Conservation (phyloP, 2,797 vertebrate species). For the Ambastaia sidthimunki region DNA sequence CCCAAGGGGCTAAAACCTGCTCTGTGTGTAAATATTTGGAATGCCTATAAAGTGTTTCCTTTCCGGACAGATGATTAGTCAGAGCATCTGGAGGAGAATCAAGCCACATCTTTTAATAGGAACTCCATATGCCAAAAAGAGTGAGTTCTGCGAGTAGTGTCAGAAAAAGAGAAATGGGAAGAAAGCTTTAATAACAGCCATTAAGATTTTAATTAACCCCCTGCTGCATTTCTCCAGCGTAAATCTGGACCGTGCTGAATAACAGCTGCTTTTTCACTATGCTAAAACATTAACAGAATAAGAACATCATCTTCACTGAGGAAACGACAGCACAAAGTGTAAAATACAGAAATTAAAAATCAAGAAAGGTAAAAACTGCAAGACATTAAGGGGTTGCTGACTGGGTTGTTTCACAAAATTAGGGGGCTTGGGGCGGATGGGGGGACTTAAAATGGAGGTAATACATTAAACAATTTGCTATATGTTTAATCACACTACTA, state of each 20-base stretch:
- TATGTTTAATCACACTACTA: too few species aligned
- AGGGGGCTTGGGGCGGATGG: too few species aligned
- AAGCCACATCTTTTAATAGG: conserved; percentile 49
- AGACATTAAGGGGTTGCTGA: conserved; percentile 30
- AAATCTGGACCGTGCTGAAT: conserved; percentile 11
- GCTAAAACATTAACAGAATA: conserved; percentile 1
- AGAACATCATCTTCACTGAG: not conserved
- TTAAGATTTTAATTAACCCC: conserved; percentile 62
- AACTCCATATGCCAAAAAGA: conserved; percentile 43
- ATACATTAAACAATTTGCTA: not conserved
- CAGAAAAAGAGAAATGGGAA: conserved; percentile 35
- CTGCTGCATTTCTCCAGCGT: conserved; percentile 35
- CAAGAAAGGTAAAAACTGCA: conserved; percentile 4
- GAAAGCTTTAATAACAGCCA: conserved; percentile 58
- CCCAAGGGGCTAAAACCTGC: conserved; percentile 48
- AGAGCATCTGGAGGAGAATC: conserved; percentile 59
- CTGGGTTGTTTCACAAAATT: conserved; percentile 42
- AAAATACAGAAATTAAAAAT: conserved; percentile 14
- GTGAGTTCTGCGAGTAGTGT: conserved; percentile 30
- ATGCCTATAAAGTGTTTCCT: conserved; percentile 46
- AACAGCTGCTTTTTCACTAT: not conserved
- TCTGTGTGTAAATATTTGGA: conserved; percentile 49
- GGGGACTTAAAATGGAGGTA: not conserved
- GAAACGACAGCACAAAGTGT: not conserved
- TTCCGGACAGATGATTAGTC: conserved; percentile 51